phyloP scores from a whole-genome alignment of 2,888 invertebrate species.

The Dysmachus trigonus region DNA sequence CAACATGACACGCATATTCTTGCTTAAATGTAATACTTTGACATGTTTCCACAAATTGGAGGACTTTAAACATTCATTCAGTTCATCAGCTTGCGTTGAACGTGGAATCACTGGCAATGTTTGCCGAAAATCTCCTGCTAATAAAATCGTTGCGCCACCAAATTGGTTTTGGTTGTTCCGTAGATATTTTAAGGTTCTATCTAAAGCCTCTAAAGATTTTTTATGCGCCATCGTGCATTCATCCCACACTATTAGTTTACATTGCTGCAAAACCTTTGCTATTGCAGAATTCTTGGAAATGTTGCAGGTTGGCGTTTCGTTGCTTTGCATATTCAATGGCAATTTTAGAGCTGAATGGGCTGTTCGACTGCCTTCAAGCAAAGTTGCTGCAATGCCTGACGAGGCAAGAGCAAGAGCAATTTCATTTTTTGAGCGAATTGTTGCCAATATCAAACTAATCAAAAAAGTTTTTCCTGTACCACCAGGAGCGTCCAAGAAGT shows the following conservation, averaged over 20 bases:
- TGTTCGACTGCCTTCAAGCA: too few relatives aligned
- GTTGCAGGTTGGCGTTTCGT: background rate
- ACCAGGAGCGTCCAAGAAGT: too few relatives aligned
- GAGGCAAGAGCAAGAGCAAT: too few relatives aligned
- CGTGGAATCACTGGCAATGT: constrained; percentile 48
- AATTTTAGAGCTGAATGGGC: too few relatives aligned
- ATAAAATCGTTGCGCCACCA: constrained; percentile 44
- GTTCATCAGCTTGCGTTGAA: constrained; percentile 52
- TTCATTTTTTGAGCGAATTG: too few relatives aligned
- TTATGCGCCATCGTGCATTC: too few relatives aligned
- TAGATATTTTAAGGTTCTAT: constrained; percentile 49
- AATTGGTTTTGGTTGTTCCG: constrained; percentile 42
- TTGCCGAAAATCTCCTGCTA: constrained; percentile 47
- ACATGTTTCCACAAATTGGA: constrained; percentile 47
- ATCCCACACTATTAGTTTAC: constrained; percentile 48
- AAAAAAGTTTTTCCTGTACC: too few relatives aligned
- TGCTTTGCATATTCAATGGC: background rate
- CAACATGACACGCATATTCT: constrained; percentile 46
- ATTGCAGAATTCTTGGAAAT: constrained; percentile 16
- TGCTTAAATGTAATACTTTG: constrained; percentile 34
- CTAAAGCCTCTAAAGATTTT: constrained; percentile 46
- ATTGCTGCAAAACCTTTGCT: constrained; percentile 12
- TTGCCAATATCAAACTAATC: too few relatives aligned
- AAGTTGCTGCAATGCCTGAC: too few relatives aligned
- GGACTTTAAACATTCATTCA: constrained; percentile 51